Evolutionary conservation across 2,113 vertebrate species (phyloP).

Genomic region (Hydropotes inermis): DNA sequence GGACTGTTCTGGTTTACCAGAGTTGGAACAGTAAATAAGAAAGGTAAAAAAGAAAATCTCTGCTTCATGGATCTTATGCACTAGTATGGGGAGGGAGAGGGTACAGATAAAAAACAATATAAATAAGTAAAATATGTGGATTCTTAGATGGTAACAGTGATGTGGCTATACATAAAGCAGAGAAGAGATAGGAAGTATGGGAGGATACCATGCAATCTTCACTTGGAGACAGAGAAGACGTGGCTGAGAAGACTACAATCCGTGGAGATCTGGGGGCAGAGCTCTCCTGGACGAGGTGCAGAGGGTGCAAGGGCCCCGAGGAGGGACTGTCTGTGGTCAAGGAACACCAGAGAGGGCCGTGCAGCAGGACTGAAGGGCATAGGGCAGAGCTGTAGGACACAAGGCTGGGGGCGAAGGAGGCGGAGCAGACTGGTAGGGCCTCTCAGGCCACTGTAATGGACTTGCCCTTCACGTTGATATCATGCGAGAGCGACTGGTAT

Average conservation of each 20-base stretch:
- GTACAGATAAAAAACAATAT: neutral
- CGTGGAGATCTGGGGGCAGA: neutral
- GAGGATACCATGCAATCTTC: neutral
- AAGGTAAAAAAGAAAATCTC: neutral
- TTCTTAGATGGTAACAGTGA: neutral
- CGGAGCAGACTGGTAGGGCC: neutral
- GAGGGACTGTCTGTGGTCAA: neutral
- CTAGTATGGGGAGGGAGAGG: neutral
- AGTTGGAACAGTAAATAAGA: neutral
- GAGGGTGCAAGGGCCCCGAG: neutral
- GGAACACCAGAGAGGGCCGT: neutral
- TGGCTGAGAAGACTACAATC: neutral
- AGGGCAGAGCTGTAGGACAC: neutral
- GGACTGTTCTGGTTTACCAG: neutral
- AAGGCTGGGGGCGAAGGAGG: accelerated
- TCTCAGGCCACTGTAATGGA: neutral
- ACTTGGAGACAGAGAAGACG: neutral
- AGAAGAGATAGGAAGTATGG: neutral
- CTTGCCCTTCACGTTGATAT: neutral
- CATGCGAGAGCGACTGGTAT: neutral
- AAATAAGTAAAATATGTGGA: neutral
- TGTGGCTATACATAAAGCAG: neutral
- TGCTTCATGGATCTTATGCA: neutral
- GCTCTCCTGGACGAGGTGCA: neutral
- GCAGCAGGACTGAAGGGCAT: neutral